These are phyloP conservation scores for Netelia inedita DNA, from an alignment of 2,888 invertebrate species.

Conservation along the genomic window DNA sequence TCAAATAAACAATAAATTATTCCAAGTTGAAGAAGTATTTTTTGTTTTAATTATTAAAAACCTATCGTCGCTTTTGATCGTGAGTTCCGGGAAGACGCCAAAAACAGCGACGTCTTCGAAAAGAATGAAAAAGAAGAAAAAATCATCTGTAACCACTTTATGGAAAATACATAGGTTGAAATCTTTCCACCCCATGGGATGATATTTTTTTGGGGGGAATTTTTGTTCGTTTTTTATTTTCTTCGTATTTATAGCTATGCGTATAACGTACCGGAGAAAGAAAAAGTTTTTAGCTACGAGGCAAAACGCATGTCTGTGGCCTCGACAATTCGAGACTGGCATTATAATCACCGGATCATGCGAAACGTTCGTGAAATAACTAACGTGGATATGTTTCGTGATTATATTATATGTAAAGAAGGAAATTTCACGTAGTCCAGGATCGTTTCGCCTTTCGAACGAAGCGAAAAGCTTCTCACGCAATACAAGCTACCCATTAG, in stretches of 20 bases:
- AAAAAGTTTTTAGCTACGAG: conserved; percentile 24
- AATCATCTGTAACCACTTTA: background rate
- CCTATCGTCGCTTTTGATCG: background rate
- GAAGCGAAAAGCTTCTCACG: conserved; percentile 42
- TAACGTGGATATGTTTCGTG: conserved; percentile 33
- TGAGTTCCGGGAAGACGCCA: no score
- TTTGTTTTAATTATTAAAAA: background rate
- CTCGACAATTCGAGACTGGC: conserved; percentile 48
- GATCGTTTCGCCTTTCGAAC: conserved; percentile 59
- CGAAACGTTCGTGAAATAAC: conserved; percentile 61
- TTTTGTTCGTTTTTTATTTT: conserved; percentile 4
- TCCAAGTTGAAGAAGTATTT: background rate
- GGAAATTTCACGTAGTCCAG: conserved; percentile 52
- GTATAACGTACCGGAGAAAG: conserved; percentile 15
- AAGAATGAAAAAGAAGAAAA: background rate
- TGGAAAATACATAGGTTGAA: conserved; percentile 12
- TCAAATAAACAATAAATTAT: background rate
- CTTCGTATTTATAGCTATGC: background rate
- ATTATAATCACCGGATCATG: conserved; percentile 56
- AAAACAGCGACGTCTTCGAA: background rate
- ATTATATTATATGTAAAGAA: conserved; percentile 28
- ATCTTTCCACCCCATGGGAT: conserved; percentile 44
- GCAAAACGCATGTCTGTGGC: conserved; percentile 31
- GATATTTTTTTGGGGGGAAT: conserved; percentile 54
- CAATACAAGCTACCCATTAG: conserved; percentile 6